These are phyloP conservation scores for Taenaris catops DNA, from an alignment of 2,888 invertebrate genomes.

Conservation along the genomic window DNA sequence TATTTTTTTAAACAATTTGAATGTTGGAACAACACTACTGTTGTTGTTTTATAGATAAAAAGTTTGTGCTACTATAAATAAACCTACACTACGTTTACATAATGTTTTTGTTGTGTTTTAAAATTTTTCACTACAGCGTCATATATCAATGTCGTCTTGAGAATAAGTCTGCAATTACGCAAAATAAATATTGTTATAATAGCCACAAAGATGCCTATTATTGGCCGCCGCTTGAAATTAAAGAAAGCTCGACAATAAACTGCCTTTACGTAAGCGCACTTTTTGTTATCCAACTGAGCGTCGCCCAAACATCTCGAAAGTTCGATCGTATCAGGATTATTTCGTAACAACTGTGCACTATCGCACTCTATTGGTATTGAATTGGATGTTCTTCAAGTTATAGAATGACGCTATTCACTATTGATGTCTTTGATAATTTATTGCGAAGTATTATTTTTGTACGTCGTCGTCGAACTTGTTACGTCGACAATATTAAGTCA, in stretches of 20 bases:
- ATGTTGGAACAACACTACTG: no score
- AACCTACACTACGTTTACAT: no score
- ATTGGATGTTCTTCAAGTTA: conserved; percentile 27
- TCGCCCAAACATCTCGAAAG: conserved; percentile 63
- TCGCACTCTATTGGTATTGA: conserved; percentile 42
- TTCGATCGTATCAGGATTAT: conserved; percentile 53
- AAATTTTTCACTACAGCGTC: neutral
- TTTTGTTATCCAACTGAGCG: conserved; percentile 50
- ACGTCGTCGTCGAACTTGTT: no score
- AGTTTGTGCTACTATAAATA: no score
- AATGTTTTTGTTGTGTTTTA: no score
- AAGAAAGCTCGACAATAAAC: conserved; percentile 49
- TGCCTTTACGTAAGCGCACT: conserved; percentile 52
- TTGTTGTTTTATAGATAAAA: no score
- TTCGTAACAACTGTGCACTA: conserved; percentile 56
- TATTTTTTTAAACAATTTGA: no score
- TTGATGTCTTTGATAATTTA: no score
- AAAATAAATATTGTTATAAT: conserved; percentile 26
- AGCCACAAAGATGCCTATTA: conserved; percentile 17
- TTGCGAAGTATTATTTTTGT: no score
- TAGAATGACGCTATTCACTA: no score
- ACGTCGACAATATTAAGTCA: no score
- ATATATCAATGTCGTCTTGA: conserved; percentile 13
- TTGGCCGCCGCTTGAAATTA: conserved; percentile 10
- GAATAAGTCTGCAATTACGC: conserved; percentile 22